These are phyloP conservation scores for Anguilla anguilla DNA, from an alignment of 2,797 vertebrate genomes.

Conservation along the genomic window DNA sequence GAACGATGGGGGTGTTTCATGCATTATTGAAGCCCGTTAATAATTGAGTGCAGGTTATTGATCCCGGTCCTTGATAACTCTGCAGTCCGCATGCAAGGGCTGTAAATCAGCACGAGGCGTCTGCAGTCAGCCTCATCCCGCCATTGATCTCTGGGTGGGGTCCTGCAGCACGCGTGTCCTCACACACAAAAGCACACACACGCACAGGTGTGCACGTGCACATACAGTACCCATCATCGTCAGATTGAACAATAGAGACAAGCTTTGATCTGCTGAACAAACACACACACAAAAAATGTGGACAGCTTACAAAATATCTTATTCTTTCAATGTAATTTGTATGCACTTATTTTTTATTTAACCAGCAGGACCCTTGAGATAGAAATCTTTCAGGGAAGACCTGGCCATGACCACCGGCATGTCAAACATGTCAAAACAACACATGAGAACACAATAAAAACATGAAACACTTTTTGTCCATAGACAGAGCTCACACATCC, in stretches of 20 bases:
- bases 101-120: conserved; percentile 43
- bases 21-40: conserved; percentile 58
- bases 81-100: conserved; percentile 52
- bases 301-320: neutral
- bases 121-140: conserved; percentile 35
- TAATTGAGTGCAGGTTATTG: conserved; percentile 70
- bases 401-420: neutral
- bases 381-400: neutral
- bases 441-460: neutral
- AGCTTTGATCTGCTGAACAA: neutral
- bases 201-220: neutral
- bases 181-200: conserved; percentile 14
- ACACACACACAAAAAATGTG: neutral
- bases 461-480: neutral
- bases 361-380: neutral
- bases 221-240: neutral
- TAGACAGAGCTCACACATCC: neutral
- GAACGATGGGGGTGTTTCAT: conserved; percentile 32
- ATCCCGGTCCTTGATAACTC: conserved; percentile 55
- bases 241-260: neutral
- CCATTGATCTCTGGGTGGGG: conserved; percentile 52
- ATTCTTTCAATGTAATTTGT: neutral
- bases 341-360: neutral
- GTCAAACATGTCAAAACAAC: neutral
- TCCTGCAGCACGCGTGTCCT: conserved; percentile 19